Percentiles rank a stretch among this genome's conserved stretches.
Conservation (phyloP, 2,888 invertebrate genomes). For the Drosophila neoperkinsi region DNA sequence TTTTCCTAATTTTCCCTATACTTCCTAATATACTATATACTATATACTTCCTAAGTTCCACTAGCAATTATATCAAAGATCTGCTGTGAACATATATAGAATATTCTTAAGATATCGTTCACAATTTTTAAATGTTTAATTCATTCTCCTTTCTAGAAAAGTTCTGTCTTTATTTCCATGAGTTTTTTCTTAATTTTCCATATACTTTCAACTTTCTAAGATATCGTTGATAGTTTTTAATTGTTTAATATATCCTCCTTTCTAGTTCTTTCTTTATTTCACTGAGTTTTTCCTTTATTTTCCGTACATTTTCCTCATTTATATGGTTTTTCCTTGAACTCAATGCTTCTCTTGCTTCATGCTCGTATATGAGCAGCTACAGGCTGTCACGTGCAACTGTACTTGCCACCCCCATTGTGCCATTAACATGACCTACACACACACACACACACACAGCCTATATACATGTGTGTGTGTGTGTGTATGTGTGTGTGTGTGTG, state of each 20-base stretch:
- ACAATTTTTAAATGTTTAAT: neutral
- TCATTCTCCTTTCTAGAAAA: neutral
- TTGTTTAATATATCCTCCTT: no score
- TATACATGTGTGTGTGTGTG: neutral
- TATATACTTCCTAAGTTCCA: neutral
- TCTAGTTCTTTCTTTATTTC: no score
- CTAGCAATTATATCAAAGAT: neutral
- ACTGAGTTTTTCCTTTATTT: neutral
- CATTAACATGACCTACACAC: conserved; percentile 54
- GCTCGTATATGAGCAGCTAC: conserved; percentile 16
- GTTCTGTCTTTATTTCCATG: fast-evolving
- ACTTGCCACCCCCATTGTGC: conserved; percentile 18
- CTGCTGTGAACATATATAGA: neutral
- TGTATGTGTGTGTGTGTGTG: neutral
- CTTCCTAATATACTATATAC: no score
- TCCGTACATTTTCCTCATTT: neutral
- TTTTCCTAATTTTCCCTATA: neutral
- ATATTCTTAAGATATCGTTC: fast-evolving
- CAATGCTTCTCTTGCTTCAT: neutral
- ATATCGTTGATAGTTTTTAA: no score
- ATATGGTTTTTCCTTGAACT: neutral
- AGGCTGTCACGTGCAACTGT: conserved; percentile 40
- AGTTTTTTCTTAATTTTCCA: no score
- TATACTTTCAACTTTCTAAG: no score
- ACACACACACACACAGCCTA: conserved; percentile 11